phyloP scores from a whole-genome alignment of 2,113 vertebrate genomes.

The Nycticorax nycticorax region DNA sequence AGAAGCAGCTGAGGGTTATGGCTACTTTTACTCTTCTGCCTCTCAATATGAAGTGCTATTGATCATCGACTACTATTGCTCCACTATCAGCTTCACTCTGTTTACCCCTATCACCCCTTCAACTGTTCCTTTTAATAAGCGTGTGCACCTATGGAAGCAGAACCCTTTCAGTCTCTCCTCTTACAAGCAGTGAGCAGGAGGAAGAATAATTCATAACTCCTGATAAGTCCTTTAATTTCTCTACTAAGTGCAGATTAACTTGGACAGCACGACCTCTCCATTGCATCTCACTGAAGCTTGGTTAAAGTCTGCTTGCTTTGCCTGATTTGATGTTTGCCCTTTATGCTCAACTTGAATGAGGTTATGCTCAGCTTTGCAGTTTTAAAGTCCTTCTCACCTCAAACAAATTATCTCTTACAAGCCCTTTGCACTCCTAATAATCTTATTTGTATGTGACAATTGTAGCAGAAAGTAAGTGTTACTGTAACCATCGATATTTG shows the following conservation, averaged over 20 bases:
- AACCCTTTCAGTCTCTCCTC: background rate
- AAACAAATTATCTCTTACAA: background rate
- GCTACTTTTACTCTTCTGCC: background rate
- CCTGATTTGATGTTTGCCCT: background rate
- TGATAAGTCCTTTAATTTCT: background rate
- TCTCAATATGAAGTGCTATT: background rate
- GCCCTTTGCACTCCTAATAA: background rate
- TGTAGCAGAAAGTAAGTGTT: background rate
- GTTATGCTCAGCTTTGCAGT: background rate
- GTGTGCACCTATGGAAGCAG: background rate
- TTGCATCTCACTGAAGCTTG: background rate
- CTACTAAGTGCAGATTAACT: background rate
- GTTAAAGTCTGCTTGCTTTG: background rate
- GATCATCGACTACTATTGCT: background rate
- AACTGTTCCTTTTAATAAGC: background rate
- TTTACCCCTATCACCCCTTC: background rate
- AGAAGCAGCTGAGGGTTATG: background rate
- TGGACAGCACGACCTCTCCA: background rate
- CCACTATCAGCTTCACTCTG: background rate
- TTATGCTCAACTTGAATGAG: background rate
- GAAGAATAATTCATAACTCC: background rate
- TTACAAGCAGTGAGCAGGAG: background rate
- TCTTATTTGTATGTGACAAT: background rate
- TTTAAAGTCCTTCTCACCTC: background rate
- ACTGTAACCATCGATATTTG: background rate